phyloP scores from a whole-genome alignment of 2,113 vertebrate genomes.

The Varanus komodoensis region DNA sequence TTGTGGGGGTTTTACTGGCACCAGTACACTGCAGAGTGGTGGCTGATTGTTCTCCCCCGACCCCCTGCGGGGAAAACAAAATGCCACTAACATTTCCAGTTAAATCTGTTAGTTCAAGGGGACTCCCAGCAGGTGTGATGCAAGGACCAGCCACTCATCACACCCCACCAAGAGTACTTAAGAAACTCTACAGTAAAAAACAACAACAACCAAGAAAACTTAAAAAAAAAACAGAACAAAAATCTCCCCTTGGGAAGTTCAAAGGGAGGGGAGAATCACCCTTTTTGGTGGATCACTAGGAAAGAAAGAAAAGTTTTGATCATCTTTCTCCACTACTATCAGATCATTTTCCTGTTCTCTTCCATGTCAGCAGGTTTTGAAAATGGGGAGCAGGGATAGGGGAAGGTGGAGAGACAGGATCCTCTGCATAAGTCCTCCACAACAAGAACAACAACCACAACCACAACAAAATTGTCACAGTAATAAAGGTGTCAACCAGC shows the following conservation, averaged over 20 bases:
- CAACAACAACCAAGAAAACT: not conserved
- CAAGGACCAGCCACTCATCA: constrained; percentile 22
- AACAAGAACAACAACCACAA: not conserved
- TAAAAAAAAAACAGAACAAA: constrained; percentile 31
- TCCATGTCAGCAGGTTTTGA: constrained; percentile 60
- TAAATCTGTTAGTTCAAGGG: not conserved
- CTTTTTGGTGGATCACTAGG: not conserved
- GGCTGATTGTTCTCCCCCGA: not conserved
- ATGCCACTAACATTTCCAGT: constrained; percentile 13
- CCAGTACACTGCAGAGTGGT: not conserved
- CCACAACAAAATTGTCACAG: fast-evolving
- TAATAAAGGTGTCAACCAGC: not conserved
- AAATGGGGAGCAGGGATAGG: not conserved
- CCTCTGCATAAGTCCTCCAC: not conserved
- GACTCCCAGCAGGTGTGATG: not conserved
- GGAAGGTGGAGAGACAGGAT: not conserved
- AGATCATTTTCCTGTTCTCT: constrained; percentile 12
- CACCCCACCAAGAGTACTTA: not conserved
- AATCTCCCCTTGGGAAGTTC: not conserved
- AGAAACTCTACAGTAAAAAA: not conserved
- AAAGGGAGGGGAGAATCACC: constrained; percentile 38
- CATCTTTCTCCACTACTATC: constrained; percentile 22
- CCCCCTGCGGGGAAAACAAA: not conserved
- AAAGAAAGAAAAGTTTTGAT: not conserved
- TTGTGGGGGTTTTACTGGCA: constrained; percentile 56